These are phyloP conservation scores for Xenus cinereus DNA, from an alignment of 2,113 vertebrate species.

Conservation along the genomic window DNA sequence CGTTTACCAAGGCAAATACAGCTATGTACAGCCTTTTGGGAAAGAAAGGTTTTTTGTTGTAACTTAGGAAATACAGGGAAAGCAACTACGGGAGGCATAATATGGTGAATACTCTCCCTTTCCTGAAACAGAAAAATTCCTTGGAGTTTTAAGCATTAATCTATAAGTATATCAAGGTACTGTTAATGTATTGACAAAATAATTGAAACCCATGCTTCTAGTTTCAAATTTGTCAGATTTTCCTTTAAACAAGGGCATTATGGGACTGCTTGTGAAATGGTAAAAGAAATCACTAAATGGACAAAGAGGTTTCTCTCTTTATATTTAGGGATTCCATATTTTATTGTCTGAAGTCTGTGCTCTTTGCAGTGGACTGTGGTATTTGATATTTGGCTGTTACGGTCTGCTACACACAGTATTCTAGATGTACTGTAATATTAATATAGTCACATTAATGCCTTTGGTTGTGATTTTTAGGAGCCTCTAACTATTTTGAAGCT, in stretches of 20 bases:
- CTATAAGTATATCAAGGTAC: not conserved
- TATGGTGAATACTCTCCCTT: not conserved
- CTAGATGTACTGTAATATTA: not conserved
- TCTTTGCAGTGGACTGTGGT: not conserved
- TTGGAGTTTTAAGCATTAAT: not conserved
- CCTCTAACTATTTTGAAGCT: slow-evolving; percentile 80
- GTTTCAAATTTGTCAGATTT: not conserved
- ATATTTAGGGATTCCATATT: not conserved
- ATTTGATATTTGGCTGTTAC: not conserved
- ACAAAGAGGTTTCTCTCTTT: not conserved
- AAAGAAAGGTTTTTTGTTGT: not conserved
- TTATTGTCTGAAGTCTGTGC: rapidly evolving
- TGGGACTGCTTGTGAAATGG: not conserved
- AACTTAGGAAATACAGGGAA: not conserved
- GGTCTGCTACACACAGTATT: not conserved
- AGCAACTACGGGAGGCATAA: not conserved
- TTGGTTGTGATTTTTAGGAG: slow-evolving; percentile 66
- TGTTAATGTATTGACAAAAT: not conserved
- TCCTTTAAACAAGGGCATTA: not conserved
- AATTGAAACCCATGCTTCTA: not conserved
- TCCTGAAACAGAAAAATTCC: not conserved
- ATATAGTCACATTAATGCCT: not conserved
- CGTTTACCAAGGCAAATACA: not conserved
- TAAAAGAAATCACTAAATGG: not conserved
- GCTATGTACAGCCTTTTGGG: not conserved